Evolutionary conservation across 2,113 vertebrate genomes (phyloP).

Genomic region (Hassar affinis): DNA sequence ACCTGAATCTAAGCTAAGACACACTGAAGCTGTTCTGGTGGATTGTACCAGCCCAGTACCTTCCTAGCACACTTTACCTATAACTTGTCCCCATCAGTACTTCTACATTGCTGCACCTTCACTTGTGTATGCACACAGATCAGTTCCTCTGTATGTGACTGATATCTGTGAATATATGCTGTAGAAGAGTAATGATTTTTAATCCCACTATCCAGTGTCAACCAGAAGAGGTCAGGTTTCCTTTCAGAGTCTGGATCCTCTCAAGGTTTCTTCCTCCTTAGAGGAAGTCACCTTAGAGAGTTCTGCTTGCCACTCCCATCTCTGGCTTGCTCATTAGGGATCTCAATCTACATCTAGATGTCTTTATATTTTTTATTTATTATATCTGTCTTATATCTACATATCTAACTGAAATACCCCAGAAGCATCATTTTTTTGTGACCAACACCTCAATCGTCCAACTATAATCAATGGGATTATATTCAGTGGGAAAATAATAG

Average conservation of each 20-base stretch:
- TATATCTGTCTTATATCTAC: no score
- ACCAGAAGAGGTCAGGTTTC: neutral
- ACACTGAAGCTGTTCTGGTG: no score
- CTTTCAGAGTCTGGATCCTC: neutral
- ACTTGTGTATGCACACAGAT: neutral
- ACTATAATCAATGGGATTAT: neutral
- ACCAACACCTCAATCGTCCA: neutral
- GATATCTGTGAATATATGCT: neutral
- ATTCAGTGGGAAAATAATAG: neutral
- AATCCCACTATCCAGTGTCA: neutral
- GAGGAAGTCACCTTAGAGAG: neutral
- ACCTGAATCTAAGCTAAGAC: no score
- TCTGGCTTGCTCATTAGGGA: neutral
- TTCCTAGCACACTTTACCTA: no score
- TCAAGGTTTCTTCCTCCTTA: neutral
- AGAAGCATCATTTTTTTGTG: neutral
- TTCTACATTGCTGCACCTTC: neutral
- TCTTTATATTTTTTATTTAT: no score
- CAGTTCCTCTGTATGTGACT: neutral
- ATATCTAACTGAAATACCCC: neutral
- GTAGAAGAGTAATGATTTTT: neutral
- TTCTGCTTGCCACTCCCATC: neutral
- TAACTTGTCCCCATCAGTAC: neutral
- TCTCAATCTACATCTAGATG: neutral
- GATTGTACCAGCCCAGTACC: no score